phyloP scores from a whole-genome alignment of 2,797 vertebrate species.

The Amazona ochrocephala region DNA sequence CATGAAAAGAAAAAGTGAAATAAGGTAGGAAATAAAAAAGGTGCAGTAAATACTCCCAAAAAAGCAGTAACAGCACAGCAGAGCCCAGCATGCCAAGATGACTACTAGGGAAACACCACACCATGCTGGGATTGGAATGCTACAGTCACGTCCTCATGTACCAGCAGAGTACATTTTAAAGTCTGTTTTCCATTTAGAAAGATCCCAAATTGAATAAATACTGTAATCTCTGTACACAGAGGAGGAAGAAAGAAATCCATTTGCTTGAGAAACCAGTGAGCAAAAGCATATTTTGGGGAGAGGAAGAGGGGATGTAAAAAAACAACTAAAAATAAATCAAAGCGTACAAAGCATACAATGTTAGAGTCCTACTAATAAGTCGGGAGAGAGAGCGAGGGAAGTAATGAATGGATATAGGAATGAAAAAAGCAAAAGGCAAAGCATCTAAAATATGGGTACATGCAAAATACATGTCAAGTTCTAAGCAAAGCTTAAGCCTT shows the following conservation, averaged over 20 bases:
- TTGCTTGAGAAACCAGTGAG: neutral
- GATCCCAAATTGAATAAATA: neutral
- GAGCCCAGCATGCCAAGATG: conserved; percentile 25
- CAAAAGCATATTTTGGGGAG: neutral
- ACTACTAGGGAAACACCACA: conserved; percentile 23
- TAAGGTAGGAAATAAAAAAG: conserved; percentile 71
- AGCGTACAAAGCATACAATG: neutral
- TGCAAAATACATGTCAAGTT: neutral
- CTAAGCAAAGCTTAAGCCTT: neutral
- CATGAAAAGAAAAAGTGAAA: conserved; percentile 77
- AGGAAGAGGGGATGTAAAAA: neutral
- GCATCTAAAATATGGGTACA: neutral
- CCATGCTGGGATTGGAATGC: neutral
- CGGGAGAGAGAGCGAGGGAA: neutral
- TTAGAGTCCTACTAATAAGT: neutral
- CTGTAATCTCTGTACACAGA: neutral
- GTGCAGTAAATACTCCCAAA: conserved; percentile 68
- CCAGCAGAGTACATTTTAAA: neutral
- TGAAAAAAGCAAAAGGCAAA: neutral
- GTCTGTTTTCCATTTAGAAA: neutral
- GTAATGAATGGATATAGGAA: neutral
- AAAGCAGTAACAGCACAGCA: conserved; percentile 3
- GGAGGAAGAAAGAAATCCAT: neutral
- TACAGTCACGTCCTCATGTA: neutral
- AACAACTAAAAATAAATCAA: neutral